Conservation (phyloP, 1,140 invertebrate genomes). For the Argopecten irradians region DNA sequence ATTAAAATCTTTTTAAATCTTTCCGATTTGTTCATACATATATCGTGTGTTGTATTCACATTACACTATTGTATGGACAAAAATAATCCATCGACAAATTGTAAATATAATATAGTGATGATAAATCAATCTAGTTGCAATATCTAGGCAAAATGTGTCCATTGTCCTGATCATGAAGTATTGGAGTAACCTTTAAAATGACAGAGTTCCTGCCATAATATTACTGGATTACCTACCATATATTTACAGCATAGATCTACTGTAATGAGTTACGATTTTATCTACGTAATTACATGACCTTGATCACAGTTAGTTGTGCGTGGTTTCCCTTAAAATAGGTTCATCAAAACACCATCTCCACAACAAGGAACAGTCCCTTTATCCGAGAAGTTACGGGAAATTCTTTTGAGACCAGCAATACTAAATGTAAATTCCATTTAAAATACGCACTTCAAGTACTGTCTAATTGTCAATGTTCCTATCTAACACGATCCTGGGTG, state of each 20-base stretch:
- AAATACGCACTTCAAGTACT: background rate
- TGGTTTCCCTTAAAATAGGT: background rate
- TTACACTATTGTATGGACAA: slow-evolving; percentile 17
- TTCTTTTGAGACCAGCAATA: background rate
- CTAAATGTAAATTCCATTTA: background rate
- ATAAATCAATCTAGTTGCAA: slow-evolving; percentile 8
- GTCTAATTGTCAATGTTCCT: background rate
- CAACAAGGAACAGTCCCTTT: background rate
- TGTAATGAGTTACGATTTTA: too few species aligned
- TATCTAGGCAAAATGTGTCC: background rate
- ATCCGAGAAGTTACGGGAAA: background rate
- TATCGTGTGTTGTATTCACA: background rate
- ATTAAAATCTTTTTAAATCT: slow-evolving; percentile 1
- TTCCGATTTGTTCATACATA: slow-evolving; percentile 4
- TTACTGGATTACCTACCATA: too few species aligned
- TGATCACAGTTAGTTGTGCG: background rate
- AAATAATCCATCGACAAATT: background rate
- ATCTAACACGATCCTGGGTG: background rate
- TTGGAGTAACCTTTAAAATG: background rate
- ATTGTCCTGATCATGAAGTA: background rate
- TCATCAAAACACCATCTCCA: background rate
- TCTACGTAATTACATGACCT: background rate
- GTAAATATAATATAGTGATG: slow-evolving; percentile 18
- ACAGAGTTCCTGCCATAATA: background rate
- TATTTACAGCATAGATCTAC: too few species aligned